Evolutionary conservation across 2,888 invertebrate species (phyloP).

Genomic region (Bellardia bayeri): DNA sequence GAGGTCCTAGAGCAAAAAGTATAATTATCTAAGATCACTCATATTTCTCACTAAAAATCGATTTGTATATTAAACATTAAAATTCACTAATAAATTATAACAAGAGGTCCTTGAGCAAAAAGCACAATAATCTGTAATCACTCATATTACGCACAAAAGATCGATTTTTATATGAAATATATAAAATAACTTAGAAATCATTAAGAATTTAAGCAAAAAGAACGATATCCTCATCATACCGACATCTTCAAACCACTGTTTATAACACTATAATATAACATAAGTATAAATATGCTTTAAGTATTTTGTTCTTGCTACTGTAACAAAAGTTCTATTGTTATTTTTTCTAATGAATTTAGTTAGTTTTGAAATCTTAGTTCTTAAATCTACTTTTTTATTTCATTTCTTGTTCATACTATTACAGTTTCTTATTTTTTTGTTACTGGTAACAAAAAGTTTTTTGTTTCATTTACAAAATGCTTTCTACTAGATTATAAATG

Average conservation of each 20-base stretch:
- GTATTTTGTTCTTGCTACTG: constrained; percentile 31
- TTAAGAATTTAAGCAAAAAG: no score
- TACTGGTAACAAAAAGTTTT: constrained; percentile 20
- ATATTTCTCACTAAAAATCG: no score
- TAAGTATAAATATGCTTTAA: constrained; percentile 20
- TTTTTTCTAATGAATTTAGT: constrained; percentile 71
- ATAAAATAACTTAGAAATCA: no score
- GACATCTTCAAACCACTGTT: not conserved
- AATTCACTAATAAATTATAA: no score
- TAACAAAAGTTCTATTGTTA: constrained; percentile 64
- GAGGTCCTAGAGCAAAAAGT: no score
- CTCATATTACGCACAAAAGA: no score
- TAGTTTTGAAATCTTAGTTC: constrained; percentile 62
- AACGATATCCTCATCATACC: no score
- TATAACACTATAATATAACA: not conserved
- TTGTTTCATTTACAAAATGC: constrained; percentile 64
- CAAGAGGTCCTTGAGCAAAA: no score
- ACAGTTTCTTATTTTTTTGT: constrained; percentile 17
- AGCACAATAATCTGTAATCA: no score
- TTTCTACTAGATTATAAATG: constrained; percentile 71
- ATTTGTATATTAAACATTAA: no score
- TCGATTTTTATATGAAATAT: no score
- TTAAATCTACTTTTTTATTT: constrained; percentile 17
- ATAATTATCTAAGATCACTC: no score
- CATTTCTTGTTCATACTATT: constrained; percentile 4